phyloP scores from a whole-genome alignment of 2,113 vertebrate species.

The Silurus meridionalis region DNA sequence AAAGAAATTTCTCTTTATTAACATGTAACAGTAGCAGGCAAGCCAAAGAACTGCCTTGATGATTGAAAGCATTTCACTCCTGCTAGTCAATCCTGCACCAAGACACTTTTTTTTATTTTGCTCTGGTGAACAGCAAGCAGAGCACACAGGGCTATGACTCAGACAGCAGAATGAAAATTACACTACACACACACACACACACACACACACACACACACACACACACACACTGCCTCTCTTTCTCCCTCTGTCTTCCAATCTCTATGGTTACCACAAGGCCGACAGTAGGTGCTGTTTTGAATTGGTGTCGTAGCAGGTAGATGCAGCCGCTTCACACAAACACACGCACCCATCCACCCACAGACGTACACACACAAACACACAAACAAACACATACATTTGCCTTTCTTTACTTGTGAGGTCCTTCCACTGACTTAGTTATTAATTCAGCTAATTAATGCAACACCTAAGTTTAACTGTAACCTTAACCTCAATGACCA shows the following conservation, averaged over 20 bases:
- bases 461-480: neutral
- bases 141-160: conserved; percentile 51
- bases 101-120: conserved; percentile 34
- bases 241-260: conserved; percentile 63
- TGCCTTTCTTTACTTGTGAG: neutral
- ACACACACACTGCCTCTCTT: conserved; percentile 27
- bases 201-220: conserved; percentile 36
- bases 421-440: neutral
- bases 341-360: conserved; percentile 10
- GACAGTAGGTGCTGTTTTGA: conserved; percentile 56
- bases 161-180: conserved; percentile 50
- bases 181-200: conserved; percentile 33
- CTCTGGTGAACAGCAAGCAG: conserved; percentile 48
- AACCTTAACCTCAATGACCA: neutral
- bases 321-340: conserved; percentile 27
- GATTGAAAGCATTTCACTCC: conserved; percentile 40
- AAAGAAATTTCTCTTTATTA: conserved; percentile 10
- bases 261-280: conserved; percentile 66
- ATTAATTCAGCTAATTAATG: neutral
- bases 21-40: conserved; percentile 1
- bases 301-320: conserved; percentile 61
- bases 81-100: conserved; percentile 33
- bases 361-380: neutral
- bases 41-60: neutral
- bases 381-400: conserved; percentile 1